Evolutionary conservation across 2,113 vertebrate genomes (phyloP).

Genomic region (Actenoides lindsayi): DNA sequence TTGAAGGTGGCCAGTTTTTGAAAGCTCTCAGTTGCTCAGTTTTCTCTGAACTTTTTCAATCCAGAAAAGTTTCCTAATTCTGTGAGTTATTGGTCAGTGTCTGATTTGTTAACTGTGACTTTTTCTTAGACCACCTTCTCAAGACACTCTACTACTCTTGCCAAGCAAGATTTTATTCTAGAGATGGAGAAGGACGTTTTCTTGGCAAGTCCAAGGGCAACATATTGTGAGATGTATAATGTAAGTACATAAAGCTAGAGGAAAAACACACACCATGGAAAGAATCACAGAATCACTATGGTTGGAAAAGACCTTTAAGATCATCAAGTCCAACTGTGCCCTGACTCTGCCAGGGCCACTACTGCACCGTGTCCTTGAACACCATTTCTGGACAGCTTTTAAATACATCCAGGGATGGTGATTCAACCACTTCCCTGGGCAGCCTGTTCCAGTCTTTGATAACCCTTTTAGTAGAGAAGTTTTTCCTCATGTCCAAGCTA

Average conservation of each 20-base stretch:
- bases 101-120: neutral
- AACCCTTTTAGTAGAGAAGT: too few species aligned
- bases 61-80: neutral
- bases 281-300: too few species aligned
- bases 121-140: neutral
- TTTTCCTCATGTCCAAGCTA: too few species aligned
- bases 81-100: neutral
- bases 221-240: neutral
- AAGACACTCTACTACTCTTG: neutral
- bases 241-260: neutral
- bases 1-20: neutral
- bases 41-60: neutral
- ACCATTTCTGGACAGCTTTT: too few species aligned
- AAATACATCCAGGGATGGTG: too few species aligned
- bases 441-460: too few species aligned
- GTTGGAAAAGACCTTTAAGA: too few species aligned
- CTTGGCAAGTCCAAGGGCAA: neutral
- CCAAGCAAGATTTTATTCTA: neutral
- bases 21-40: neutral
- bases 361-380: too few species aligned
- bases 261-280: neutral
- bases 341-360: too few species aligned
- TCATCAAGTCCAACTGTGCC: too few species aligned
- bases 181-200: neutral
- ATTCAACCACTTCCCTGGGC: too few species aligned